These are phyloP conservation scores for Tricholauxania praeusta DNA, from an alignment of 2,888 invertebrate genomes.

Conservation along the genomic window DNA sequence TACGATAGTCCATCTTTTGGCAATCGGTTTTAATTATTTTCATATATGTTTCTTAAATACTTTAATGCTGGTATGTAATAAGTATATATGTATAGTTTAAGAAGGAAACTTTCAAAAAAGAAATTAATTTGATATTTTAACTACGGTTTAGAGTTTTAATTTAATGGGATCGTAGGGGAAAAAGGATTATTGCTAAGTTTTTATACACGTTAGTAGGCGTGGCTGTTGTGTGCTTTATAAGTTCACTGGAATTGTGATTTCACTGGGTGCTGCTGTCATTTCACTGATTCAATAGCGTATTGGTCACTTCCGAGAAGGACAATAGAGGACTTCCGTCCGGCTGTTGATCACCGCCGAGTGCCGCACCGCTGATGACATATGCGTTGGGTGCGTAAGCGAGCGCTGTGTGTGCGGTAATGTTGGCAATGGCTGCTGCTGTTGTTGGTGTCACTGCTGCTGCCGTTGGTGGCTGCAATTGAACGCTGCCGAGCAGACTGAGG, in stretches of 20 bases:
- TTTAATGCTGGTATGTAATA: no score
- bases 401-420: slow-evolving; percentile 67
- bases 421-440: slow-evolving; percentile 57
- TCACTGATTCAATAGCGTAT: slow-evolving; percentile 78
- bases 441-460: slow-evolving; percentile 54
- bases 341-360: slow-evolving; percentile 58
- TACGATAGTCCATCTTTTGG: slow-evolving; percentile 67
- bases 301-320: slow-evolving; percentile 84
- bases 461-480: not conserved
- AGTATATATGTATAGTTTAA: no score
- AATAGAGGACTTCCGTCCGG: slow-evolving; percentile 78
- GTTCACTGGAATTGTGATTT: slow-evolving; percentile 12
- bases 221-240: not conserved
- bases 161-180: no score
- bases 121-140: no score
- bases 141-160: no score
- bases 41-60: not conserved
- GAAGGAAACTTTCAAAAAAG: no score
- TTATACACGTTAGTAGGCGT: not conserved
- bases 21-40: slow-evolving; percentile 50
- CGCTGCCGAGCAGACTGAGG: slow-evolving; percentile 51
- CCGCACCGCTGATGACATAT: slow-evolving; percentile 59
- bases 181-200: not conserved
- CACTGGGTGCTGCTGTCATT: not conserved
- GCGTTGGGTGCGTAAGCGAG: slow-evolving; percentile 70